Percentiles rank a stretch among this genome's conserved stretches.
These are phyloP conservation scores for Orchestia grillus DNA, from an alignment of 1,140 invertebrate genomes.

Conservation along the genomic window DNA sequence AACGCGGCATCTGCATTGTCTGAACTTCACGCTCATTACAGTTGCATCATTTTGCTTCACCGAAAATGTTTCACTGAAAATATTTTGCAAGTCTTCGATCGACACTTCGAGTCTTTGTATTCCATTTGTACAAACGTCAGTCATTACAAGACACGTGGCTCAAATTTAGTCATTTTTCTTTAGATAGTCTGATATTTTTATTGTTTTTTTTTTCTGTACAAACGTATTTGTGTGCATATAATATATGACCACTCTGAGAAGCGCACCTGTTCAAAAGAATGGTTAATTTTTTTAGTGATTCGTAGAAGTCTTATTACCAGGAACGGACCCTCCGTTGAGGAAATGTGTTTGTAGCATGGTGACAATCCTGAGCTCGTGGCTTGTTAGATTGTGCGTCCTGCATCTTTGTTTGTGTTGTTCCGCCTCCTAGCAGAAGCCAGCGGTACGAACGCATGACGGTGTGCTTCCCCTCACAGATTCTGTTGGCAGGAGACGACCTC, in stretches of 20 bases:
- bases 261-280: background rate
- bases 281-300: background rate
- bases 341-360: background rate
- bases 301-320: background rate
- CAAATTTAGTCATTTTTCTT: background rate
- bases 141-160: background rate
- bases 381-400: background rate
- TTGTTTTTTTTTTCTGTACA: background rate
- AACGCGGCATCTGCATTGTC: background rate
- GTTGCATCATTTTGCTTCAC: background rate
- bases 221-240: background rate
- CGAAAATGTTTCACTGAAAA: background rate
- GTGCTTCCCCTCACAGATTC: slow-evolving; percentile 65
- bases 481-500: slow-evolving; percentile 63
- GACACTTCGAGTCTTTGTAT: background rate
- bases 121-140: background rate
- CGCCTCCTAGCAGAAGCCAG: background rate
- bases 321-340: background rate
- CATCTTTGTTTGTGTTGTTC: background rate
- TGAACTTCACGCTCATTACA: background rate
- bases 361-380: background rate
- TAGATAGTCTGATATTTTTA: background rate
- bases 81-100: background rate
- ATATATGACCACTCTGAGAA: background rate
- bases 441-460: slow-evolving; percentile 57